Conservation (phyloP, 2,797 vertebrate species). For the Cyclopterus lumpus region DNA sequence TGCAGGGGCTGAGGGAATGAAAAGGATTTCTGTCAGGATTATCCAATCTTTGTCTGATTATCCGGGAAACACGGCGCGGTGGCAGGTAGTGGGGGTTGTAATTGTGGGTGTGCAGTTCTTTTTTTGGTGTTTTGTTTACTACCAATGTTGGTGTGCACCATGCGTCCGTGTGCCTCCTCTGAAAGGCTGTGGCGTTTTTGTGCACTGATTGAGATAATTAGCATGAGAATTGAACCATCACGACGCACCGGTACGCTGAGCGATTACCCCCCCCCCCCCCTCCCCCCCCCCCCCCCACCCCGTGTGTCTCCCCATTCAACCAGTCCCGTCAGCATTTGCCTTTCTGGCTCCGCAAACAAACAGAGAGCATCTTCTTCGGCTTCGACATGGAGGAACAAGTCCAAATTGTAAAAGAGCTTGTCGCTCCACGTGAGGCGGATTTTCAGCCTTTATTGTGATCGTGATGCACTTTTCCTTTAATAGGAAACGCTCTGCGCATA, state of each 20-base stretch:
- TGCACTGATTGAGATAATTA: conserved; percentile 82
- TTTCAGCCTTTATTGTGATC: conserved; percentile 51
- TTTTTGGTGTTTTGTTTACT: conserved; percentile 74
- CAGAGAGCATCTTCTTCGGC: conserved; percentile 58
- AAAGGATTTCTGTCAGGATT: conserved; percentile 80
- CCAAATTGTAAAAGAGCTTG: conserved; percentile 51
- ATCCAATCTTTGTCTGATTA: conserved; percentile 81
- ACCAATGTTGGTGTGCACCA: conserved; percentile 32
- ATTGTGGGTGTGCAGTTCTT: conserved; percentile 67
- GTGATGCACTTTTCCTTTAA: conserved; percentile 34
- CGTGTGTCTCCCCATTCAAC: conserved; percentile 58
- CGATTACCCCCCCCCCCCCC: conserved; percentile 64
- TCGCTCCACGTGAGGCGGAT: conserved; percentile 62
- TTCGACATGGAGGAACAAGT: conserved; percentile 66
- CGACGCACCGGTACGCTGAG: conserved; percentile 62
- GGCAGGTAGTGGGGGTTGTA: conserved; percentile 75
- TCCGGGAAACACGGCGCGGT: conserved; percentile 67
- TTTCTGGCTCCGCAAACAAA: conserved; percentile 42
- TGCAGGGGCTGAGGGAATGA: conserved; percentile 71
- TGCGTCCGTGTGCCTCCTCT: conserved; percentile 33
- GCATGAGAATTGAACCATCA: conserved; percentile 86
- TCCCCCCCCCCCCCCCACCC: too few species aligned
- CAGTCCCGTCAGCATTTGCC: conserved; percentile 58
- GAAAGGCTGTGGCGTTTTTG: conserved; percentile 66
- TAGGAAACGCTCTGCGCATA: conserved; percentile 28